Evolutionary conservation across 2,113 vertebrate species (phyloP).

Genomic region (Melanerpes aurifrons): DNA sequence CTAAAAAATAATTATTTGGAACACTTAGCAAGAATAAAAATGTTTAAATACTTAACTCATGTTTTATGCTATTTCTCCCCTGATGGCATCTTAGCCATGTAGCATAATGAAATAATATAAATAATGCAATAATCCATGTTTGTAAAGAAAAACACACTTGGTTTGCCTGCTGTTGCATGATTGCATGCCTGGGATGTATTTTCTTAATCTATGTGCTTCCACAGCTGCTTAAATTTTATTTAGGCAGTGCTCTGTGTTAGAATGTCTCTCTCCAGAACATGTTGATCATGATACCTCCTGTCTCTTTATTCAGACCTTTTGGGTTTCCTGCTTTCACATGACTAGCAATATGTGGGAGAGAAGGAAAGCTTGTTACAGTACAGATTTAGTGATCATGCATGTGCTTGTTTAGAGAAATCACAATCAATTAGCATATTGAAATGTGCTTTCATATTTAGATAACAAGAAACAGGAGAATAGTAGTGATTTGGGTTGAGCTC

Average conservation of each 20-base stretch:
- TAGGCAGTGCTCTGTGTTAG: background rate
- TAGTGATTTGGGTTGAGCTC: background rate
- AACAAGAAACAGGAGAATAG: background rate
- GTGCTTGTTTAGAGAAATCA: background rate
- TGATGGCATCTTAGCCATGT: conserved; percentile 8
- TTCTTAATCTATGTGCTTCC: background rate
- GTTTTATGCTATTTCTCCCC: conserved; percentile 76
- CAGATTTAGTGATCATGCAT: background rate
- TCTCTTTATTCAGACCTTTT: conserved; percentile 4
- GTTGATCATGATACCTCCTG: background rate
- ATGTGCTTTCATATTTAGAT: background rate
- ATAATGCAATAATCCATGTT: conserved; percentile 1
- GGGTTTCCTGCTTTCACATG: background rate
- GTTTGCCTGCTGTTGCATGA: conserved; percentile 32
- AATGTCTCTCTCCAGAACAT: background rate
- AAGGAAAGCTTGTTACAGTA: background rate
- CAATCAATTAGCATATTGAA: background rate
- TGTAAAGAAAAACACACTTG: background rate
- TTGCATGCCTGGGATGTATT: conserved; percentile 20
- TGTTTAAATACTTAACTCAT: conserved; percentile 56
- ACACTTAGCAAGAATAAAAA: conserved; percentile 7
- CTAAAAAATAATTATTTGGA: background rate
- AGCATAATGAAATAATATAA: conserved; percentile 4
- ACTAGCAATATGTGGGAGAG: background rate
- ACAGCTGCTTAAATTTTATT: conserved; percentile 5